Evolutionary conservation across 2,888 invertebrate genomes (phyloP), one percentile per base, ranked within the genome.

Genomic region (Trichogramma evanescens): DNA sequence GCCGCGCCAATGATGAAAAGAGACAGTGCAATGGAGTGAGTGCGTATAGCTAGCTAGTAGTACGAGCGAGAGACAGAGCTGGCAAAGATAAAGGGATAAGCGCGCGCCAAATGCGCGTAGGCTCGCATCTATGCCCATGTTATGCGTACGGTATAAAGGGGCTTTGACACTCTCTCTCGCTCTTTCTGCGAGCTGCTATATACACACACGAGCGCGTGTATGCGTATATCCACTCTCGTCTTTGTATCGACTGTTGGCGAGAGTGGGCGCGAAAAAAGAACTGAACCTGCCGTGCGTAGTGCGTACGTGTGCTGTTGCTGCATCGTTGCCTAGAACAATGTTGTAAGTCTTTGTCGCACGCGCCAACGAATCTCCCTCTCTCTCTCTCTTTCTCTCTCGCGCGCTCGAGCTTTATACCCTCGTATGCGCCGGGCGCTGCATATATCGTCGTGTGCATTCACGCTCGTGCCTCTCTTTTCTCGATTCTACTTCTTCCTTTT

Each of bases 171-270:
- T 26, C 26, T 26, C 68, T 70, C 63, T 68, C 62, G 63, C 68
- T 63, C 65, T 26, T 26, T 26, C 26, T 26, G 26, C 26, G 26
- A 26, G 26, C 26, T 26, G 26, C 26, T 26, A 2, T 26, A 26
- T 3, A 26, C 26, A 26, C 26, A 26, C 3, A 26, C 26, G 26
- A 26, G 26, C 26, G 26, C 26, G 26, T 26, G 26, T 26, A 26
- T 26, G 26, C 26, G 26, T 26, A 26, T 26, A 26, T 26, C 26
- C 26, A 26, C 65, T 66, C 68, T 68, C 67, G 70, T 69, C 70
- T 73, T 72, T 72, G 69, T 72, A 74, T 72, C 69, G 69, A 67
- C 69, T 70, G 68, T 69, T 67, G 26, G 26, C 26, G 26, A 26
- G 26, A 26, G 26, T 26, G 26, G 26, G 68, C 67, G 68, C 52